Percentiles rank a stretch among this genome's conserved stretches.
Evolutionary conservation across 2,797 vertebrate species (phyloP).

Genomic region (Nyctalus aviator): DNA sequence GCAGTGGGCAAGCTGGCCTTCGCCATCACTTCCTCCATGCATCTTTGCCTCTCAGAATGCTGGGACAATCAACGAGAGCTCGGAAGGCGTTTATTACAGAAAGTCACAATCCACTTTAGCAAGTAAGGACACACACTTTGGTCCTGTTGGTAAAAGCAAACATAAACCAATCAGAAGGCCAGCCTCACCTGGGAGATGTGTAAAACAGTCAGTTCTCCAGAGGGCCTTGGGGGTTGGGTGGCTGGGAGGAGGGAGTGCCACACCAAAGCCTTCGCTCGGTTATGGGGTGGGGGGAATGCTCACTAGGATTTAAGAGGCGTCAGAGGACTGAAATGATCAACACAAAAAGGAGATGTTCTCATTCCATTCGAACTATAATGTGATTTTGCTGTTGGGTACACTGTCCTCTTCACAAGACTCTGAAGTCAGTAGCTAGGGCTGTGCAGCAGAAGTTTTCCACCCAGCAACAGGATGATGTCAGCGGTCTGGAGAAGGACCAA

Average conservation of each 20-base stretch:
- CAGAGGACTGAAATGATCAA: conserved; percentile 16
- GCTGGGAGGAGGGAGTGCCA: neutral
- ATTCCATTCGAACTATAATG: conserved; percentile 46
- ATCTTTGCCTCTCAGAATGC: neutral
- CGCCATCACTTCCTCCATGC: neutral
- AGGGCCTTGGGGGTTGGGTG: neutral
- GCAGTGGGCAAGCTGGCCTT: neutral
- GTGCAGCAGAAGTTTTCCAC: conserved; percentile 81
- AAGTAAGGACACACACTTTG: neutral
- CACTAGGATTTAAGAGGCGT: neutral
- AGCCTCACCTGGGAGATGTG: neutral
- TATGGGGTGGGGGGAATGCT: neutral
- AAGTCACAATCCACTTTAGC: neutral
- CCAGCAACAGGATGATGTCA: conserved; percentile 87
- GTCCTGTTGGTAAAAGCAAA: neutral
- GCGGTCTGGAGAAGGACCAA: conserved; percentile 80
- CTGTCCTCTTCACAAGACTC: conserved; percentile 56
- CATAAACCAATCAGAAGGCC: conserved; percentile 24
- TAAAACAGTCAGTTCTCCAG: neutral
- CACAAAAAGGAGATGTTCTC: conserved; percentile 39
- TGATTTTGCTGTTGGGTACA: conserved; percentile 64
- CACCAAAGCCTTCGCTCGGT: conserved; percentile 9
- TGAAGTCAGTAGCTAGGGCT: conserved; percentile 62
- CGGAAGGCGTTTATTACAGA: conserved; percentile 12
- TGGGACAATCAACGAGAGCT: neutral